These are phyloP conservation scores for Drosophila jambulina DNA, from an alignment of 1,140 invertebrate genomes.

Conservation along the genomic window DNA sequence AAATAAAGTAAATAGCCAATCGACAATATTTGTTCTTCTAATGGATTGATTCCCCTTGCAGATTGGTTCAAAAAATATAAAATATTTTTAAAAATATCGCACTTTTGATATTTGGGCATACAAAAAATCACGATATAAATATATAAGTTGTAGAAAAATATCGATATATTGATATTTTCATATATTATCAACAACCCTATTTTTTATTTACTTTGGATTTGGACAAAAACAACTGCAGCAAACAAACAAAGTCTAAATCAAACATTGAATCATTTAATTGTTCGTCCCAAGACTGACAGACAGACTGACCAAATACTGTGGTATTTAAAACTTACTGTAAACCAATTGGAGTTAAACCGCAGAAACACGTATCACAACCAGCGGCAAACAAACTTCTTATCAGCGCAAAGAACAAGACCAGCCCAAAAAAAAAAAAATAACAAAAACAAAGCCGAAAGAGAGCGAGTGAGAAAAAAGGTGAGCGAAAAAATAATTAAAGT, in stretches of 20 bases:
- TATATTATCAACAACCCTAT: too few species aligned
- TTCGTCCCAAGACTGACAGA: not conserved
- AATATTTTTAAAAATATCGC: too few species aligned
- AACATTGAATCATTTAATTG: not conserved
- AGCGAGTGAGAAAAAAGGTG: constrained; percentile 15
- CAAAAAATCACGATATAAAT: too few species aligned
- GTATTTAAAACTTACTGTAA: not conserved
- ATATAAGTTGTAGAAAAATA: too few species aligned
- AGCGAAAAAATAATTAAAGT: constrained; percentile 39
- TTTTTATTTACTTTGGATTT: constrained; percentile 2
- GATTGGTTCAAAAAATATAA: too few species aligned
- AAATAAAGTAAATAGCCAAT: too few species aligned
- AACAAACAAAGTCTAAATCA: not conserved
- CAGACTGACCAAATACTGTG: not conserved
- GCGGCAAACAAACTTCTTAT: constrained; percentile 61
- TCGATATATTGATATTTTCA: too few species aligned
- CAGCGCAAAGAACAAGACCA: constrained; percentile 32
- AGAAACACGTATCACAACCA: constrained; percentile 22
- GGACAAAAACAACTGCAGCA: not conserved
- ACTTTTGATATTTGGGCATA: too few species aligned
- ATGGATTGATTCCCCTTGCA: too few species aligned
- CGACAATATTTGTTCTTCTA: too few species aligned
- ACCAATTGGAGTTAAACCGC: not conserved
- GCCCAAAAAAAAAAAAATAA: constrained; percentile 17
- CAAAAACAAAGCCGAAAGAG: constrained; percentile 24